Evolutionary conservation across 2,888 invertebrate genomes (phyloP).

Genomic region (Melanostoma mellinum): DNA sequence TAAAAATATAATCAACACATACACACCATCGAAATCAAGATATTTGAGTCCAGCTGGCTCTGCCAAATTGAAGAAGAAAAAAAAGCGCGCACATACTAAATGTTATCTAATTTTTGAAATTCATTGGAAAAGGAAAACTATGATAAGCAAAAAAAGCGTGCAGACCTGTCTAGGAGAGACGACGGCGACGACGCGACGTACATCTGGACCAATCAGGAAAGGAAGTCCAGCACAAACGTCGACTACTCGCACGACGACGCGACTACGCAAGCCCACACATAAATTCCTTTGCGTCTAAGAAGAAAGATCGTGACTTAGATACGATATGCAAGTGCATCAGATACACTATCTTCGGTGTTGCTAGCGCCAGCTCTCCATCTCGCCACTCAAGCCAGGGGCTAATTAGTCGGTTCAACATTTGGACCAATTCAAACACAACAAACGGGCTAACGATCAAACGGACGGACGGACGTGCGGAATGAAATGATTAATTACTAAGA

Average conservation of each 20-base stretch:
- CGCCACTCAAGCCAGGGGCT: slow-evolving; percentile 9
- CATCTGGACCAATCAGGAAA: slow-evolving; percentile 37
- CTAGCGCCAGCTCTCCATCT: slow-evolving; percentile 39
- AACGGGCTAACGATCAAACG: background rate
- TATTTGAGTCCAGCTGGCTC: too few species aligned
- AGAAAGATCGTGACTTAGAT: slow-evolving; percentile 36
- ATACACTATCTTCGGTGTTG: slow-evolving; percentile 20
- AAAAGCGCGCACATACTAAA: too few species aligned
- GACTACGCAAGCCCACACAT: slow-evolving; percentile 52
- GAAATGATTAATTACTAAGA: slow-evolving; percentile 38
- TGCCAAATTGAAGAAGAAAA: too few species aligned
- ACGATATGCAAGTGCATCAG: slow-evolving; percentile 1
- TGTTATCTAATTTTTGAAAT: slow-evolving; percentile 46
- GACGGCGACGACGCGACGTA: background rate
- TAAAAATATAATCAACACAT: slow-evolving; percentile 40
- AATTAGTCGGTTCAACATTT: slow-evolving; percentile 48
- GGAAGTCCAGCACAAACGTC: slow-evolving; percentile 21
- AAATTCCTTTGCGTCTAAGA: slow-evolving; percentile 49
- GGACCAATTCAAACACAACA: slow-evolving; percentile 26
- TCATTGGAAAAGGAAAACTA: slow-evolving; percentile 32
- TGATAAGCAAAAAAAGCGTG: slow-evolving; percentile 21
- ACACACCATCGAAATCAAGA: slow-evolving; percentile 4
- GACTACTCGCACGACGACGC: background rate
- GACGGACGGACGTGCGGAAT: slow-evolving; percentile 1
- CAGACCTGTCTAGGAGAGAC: slow-evolving; percentile 58